phyloP scores from a whole-genome alignment of 2,113 vertebrate genomes.

The Casuarius casuarius region DNA sequence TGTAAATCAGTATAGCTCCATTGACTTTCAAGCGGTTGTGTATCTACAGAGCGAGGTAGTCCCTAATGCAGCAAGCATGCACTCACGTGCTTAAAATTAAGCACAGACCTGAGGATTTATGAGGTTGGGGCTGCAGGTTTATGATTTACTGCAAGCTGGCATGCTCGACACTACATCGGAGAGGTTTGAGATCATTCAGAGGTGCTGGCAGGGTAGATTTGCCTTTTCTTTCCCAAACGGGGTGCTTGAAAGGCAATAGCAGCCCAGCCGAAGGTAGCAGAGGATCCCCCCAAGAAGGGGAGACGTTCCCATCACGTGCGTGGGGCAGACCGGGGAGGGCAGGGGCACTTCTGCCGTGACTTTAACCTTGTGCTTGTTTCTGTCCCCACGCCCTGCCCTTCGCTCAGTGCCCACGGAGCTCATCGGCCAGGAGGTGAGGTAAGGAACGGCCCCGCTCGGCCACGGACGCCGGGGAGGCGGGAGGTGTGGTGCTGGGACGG shows the following conservation, averaged over 20 bases:
- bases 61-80: not conserved
- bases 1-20: not conserved
- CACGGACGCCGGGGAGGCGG: not conserved
- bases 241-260: rapidly evolving
- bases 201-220: not conserved
- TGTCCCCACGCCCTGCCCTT: constrained; percentile 4
- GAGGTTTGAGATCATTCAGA: too few species aligned
- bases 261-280: not conserved
- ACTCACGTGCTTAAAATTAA: not conserved
- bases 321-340: rapidly evolving
- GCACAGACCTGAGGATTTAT: not conserved
- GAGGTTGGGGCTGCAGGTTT: not conserved
- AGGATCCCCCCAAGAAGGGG: not conserved
- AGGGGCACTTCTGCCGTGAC: not conserved
- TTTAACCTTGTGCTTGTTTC: constrained; percentile 18
- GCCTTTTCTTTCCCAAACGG: not conserved
- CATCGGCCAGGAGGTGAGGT: constrained; percentile 93
- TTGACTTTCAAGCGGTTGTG: rapidly evolving
- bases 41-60: not conserved
- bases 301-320: too few species aligned
- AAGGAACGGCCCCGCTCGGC: constrained; percentile 69
- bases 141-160: not conserved
- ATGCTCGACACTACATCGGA: too few species aligned
- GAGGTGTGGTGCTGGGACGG: rapidly evolving
- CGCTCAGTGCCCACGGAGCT: constrained; percentile 83